A percentile compares a stretch with the other conserved stretches of the same genome.
These are phyloP conservation scores for Anneissia japonica DNA, from an alignment of 35 echinoderm and acorn worm genomes.

Conservation along the genomic window DNA sequence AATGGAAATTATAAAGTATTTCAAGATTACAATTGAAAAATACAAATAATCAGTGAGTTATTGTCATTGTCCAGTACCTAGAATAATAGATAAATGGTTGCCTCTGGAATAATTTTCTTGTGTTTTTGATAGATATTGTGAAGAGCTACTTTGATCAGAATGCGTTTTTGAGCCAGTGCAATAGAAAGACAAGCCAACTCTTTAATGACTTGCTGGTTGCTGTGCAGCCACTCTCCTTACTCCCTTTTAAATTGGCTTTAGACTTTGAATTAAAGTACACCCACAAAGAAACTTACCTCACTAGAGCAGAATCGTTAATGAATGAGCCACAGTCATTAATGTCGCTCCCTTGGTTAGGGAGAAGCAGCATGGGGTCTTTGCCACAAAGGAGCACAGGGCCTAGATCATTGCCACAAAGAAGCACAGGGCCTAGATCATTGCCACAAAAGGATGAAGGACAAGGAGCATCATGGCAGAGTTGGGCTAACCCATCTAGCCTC, in stretches of 20 bases:
- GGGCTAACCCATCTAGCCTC: not conserved
- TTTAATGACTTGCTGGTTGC: not conserved
- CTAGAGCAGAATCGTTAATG: not conserved
- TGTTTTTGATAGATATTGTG: not conserved
- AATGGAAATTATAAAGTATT: no score
- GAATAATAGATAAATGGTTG: no score
- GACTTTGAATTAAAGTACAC: not conserved
- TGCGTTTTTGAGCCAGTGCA: not conserved
- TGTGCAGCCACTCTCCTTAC: not conserved
- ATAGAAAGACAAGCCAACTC: not conserved
- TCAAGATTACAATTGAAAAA: no score
- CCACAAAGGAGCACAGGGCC: no score
- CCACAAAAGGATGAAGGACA: not conserved
- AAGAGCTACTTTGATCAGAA: not conserved
- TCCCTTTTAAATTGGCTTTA: not conserved
- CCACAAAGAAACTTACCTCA: not conserved
- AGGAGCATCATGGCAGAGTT: not conserved
- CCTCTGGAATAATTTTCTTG: no score
- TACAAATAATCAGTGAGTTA: no score
- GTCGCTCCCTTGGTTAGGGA: not conserved
- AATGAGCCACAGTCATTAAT: not conserved
- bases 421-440: not conserved
- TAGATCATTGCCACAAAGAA: no score
- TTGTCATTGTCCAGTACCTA: no score
- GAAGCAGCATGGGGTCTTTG: no score